Evolutionary conservation across 2,113 vertebrate species (phyloP).

Genomic region (Jacana jacana): DNA sequence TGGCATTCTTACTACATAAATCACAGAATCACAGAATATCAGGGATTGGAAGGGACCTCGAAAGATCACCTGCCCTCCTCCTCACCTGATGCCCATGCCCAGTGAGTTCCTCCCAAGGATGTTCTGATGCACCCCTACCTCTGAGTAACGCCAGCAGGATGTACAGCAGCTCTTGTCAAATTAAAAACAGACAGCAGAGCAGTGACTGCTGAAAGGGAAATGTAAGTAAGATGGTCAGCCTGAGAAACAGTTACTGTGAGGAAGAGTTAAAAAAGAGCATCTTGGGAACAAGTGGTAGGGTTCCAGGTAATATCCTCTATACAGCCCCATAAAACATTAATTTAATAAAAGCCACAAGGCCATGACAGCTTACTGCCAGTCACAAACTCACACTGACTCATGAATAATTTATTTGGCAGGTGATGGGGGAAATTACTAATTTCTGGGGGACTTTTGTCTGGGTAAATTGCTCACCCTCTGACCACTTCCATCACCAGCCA

Average conservation of each 20-base stretch:
- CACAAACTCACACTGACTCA: neutral
- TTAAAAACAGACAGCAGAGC: neutral
- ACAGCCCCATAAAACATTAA: neutral
- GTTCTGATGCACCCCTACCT: neutral
- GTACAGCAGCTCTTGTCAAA: neutral
- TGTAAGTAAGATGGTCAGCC: neutral
- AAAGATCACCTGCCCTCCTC: no score
- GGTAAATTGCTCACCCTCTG: neutral
- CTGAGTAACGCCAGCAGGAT: fast-evolving
- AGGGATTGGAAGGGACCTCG: no score
- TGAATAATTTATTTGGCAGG: neutral
- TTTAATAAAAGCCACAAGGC: neutral
- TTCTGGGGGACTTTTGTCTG: neutral
- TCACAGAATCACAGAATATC: no score
- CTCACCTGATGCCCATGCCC: fast-evolving
- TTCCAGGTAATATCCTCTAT: neutral
- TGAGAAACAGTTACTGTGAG: neutral
- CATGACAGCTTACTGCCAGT: neutral
- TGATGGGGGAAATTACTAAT: neutral
- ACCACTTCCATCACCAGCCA: neutral
- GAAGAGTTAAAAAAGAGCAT: neutral
- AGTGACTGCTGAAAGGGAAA: neutral
- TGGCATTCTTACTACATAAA: fast-evolving
- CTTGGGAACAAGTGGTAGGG: neutral
- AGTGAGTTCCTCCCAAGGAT: neutral